phyloP scores from a whole-genome alignment of 2,888 invertebrate genomes.

The Hydraecia micacea region DNA sequence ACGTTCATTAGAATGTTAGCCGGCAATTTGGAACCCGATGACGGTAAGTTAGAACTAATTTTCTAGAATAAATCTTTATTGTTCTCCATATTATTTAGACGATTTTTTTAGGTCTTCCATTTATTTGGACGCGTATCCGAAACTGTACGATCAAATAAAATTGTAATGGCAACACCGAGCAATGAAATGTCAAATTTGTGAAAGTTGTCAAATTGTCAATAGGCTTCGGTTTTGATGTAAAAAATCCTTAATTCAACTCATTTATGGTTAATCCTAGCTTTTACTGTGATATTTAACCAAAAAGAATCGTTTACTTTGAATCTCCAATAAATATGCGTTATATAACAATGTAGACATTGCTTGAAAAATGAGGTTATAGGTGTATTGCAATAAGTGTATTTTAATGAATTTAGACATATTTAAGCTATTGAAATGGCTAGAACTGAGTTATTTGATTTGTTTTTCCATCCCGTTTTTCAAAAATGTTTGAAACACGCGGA shows the following conservation, averaged over 20 bases:
- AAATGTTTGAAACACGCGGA: conserved; percentile 89
- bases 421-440: conserved; percentile 84
- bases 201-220: conserved; percentile 81
- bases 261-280: conserved; percentile 62
- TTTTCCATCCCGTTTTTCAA: conserved; percentile 90
- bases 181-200: conserved; percentile 75
- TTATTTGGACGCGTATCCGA: conserved; percentile 63
- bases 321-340: conserved; percentile 58
- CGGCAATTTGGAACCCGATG: conserved; percentile 98
- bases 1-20: conserved; percentile 99
- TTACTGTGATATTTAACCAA: conserved; percentile 64
- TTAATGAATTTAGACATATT: conserved; percentile 76
- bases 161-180: conserved; percentile 73
- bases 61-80: background rate
- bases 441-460: conserved; percentile 89
- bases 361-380: conserved; percentile 84
- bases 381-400: conserved; percentile 80
- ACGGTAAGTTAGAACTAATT: conserved; percentile 79
- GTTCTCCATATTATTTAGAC: no score
- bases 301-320: conserved; percentile 61
- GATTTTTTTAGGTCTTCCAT: background rate
- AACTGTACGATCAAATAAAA: conserved; percentile 31
- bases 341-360: conserved; percentile 74
- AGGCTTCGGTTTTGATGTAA: conserved; percentile 73
- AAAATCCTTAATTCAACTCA: conserved; percentile 69